A percentile compares a stretch with the other conserved stretches of the same genome.
Conservation (phyloP, 2,888 invertebrate species). For the Deilephila elpenor region DNA sequence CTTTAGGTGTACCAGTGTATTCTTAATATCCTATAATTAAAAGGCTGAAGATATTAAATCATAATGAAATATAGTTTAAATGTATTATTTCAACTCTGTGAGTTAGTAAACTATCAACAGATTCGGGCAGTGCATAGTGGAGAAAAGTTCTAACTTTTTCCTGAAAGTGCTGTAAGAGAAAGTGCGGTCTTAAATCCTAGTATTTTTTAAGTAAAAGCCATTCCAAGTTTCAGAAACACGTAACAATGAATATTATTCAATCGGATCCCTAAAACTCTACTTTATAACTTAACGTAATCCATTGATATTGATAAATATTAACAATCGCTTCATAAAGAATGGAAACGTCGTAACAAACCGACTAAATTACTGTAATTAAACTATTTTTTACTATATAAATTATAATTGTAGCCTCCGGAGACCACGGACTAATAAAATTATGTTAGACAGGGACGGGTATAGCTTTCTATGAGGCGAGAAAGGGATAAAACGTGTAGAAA, state of each 20-base stretch:
- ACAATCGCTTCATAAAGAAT: constrained; percentile 65
- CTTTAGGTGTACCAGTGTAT: too few relatives aligned
- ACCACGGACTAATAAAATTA: constrained; percentile 62
- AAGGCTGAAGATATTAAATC: too few relatives aligned
- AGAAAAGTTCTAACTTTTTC: too few relatives aligned
- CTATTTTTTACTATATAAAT: constrained; percentile 70
- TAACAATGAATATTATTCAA: background rate
- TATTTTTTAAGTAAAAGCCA: too few relatives aligned
- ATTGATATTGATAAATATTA: constrained; percentile 68
- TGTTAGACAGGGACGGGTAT: constrained; percentile 51
- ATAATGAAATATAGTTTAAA: too few relatives aligned
- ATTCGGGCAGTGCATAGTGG: too few relatives aligned
- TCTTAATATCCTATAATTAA: too few relatives aligned
- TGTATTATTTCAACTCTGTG: too few relatives aligned
- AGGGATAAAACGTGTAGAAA: constrained; percentile 49
- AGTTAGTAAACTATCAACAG: too few relatives aligned
- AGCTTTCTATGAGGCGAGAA: constrained; percentile 37
- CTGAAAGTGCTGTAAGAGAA: too few relatives aligned
- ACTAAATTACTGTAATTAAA: constrained; percentile 79
- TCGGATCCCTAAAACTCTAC: constrained; percentile 51
- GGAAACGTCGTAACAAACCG: constrained; percentile 64
- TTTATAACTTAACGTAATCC: constrained; percentile 52
- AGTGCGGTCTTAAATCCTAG: too few relatives aligned
- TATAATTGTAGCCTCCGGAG: constrained; percentile 73
- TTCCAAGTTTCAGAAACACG: too few relatives aligned